A percentile compares a stretch with the other conserved stretches of the same genome.
These are phyloP conservation scores for Mercenaria mercenaria DNA, from an alignment of 1,140 invertebrate genomes.

Conservation along the genomic window DNA sequence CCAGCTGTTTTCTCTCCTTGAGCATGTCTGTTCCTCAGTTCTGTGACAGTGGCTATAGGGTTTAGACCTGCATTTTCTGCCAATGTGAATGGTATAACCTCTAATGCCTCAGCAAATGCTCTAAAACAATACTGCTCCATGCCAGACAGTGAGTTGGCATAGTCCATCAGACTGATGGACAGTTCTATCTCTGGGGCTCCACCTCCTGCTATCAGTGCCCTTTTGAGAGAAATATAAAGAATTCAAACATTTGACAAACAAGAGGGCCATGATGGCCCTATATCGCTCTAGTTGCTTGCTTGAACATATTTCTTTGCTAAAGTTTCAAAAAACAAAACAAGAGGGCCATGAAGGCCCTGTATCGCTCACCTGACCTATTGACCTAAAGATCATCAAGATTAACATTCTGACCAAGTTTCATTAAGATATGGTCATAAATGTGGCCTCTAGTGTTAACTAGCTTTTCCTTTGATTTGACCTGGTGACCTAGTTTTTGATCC, in stretches of 20 bases:
- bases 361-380: too few relatives aligned
- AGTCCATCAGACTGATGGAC: slow-evolving; percentile 93
- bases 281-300: too few relatives aligned
- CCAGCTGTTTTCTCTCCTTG: slow-evolving; percentile 93
- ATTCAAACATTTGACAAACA: not conserved
- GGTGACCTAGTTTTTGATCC: too few relatives aligned
- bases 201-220: slow-evolving; percentile 96
- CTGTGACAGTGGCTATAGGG: slow-evolving; percentile 98
- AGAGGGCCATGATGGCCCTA: too few relatives aligned
- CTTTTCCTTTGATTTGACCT: too few relatives aligned
- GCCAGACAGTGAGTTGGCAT: slow-evolving; percentile 94
- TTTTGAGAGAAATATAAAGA: slow-evolving; percentile 62
- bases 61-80: slow-evolving; percentile 99
- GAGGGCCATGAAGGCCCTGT: too few relatives aligned
- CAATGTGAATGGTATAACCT: slow-evolving; percentile 98
- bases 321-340: too few relatives aligned
- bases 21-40: slow-evolving; percentile 97
- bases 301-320: too few relatives aligned
- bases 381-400: too few relatives aligned
- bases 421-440: too few relatives aligned
- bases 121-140: slow-evolving; percentile 97
- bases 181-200: slow-evolving; percentile 99
- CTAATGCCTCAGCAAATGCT: slow-evolving; percentile 98
- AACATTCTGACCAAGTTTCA: too few relatives aligned
- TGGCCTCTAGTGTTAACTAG: too few relatives aligned